Base-by-base conservation (phyloP, 2,113 vertebrate genomes). In the Polypterus bichir region DNA sequence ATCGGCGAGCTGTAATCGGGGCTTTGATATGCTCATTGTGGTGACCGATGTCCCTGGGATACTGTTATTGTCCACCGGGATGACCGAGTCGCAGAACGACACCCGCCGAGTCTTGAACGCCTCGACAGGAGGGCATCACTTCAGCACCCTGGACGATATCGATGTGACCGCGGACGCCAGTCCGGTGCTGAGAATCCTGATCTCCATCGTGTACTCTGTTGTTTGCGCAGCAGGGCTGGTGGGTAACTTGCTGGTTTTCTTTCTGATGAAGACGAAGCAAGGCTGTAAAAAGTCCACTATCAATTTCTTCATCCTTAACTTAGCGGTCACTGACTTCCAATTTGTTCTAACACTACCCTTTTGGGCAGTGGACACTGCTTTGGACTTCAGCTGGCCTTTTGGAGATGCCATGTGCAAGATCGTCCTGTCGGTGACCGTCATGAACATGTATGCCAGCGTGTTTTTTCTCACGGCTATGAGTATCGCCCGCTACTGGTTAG, bases 341-440 rank as follows among this genome's bases (percentile, higher is more conserved):
- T 89, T 88, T 46, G 82, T 86, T 47, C 72, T 84, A 48, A 83
- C 78, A 0, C 69, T 85, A 62, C 86, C 86, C n/a, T 89, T 86
- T 72, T 87, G 83, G 82, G 83, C 83, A 0, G 82, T 79, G 66
- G 85, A 86, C 74, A 80, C 79, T 1, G 85, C 73, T 44, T 71
- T 81, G 61, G 86, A 87, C 73, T 87, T 88, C 76, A 84, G 79
- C 73, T 87, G 86, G 82, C 84, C 85, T n/a, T 86, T 84, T 60
- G 79, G 82, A 47, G 67, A 77, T 69, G 79, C 80, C 63, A 80
- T 84, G 83, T 86, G 86, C 64, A 85, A 80, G 46, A 81, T 84
- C 64, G 68, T 86, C 62, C 80, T 87, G 4, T 83, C 82, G 1
- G 73, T 86, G 62, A 83, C 81, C 0, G 85, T 86, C 55, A 83